A percentile compares a stretch with the other conserved stretches of the same genome.
Evolutionary conservation across 2,888 invertebrate genomes (phyloP).

Genomic region (Lycia hirtaria): DNA sequence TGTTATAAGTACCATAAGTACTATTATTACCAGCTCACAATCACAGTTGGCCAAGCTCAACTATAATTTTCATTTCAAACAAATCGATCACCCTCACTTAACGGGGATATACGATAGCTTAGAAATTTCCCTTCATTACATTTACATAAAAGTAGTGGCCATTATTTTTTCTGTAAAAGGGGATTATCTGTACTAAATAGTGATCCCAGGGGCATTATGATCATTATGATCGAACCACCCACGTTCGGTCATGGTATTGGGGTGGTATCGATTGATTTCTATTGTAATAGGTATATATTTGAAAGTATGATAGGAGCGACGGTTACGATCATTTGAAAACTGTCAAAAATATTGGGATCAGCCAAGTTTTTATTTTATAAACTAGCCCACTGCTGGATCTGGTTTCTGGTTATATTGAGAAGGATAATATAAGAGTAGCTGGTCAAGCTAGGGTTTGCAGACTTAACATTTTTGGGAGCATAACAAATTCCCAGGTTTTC

Average conservation of each 20-base stretch:
- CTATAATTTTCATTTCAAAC: slow-evolving; percentile 52
- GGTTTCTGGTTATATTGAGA: no score
- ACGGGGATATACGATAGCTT: slow-evolving; percentile 47
- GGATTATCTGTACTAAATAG: slow-evolving; percentile 78
- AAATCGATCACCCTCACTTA: slow-evolving; percentile 62
- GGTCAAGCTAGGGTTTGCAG: no score
- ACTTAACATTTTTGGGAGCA: no score
- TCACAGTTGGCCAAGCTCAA: no score
- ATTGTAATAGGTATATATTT: slow-evolving; percentile 1
- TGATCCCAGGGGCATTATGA: slow-evolving; percentile 71
- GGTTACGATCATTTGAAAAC: no score
- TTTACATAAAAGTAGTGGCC: slow-evolving; percentile 77
- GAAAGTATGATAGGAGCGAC: neutral
- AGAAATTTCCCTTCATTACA: slow-evolving; percentile 74
- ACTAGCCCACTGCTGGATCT: no score
- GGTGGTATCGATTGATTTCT: slow-evolving; percentile 48
- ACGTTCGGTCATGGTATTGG: slow-evolving; percentile 56
- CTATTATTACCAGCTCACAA: no score
- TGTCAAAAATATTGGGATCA: no score
- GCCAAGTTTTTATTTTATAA: no score
- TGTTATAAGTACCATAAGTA: no score
- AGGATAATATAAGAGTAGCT: no score
- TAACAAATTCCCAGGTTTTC: no score
- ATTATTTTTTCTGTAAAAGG: slow-evolving; percentile 81
- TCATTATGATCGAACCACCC: slow-evolving; percentile 61